These are phyloP conservation scores for Sphaerophoria rueppellii DNA, from an alignment of 2,888 invertebrate species.

Conservation along the genomic window DNA sequence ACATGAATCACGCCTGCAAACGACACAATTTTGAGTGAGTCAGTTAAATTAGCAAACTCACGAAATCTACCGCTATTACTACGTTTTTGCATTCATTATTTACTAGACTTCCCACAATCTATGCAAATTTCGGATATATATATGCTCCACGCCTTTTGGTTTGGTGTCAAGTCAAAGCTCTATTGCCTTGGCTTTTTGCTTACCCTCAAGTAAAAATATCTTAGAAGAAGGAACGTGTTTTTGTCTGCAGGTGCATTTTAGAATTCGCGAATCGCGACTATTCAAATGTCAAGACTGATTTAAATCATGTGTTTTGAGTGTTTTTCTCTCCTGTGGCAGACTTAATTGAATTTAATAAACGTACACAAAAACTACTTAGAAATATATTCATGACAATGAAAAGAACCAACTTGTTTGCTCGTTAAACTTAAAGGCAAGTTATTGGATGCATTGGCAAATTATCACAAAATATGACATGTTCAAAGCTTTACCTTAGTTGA, in stretches of 20 bases:
- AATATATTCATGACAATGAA: conserved; percentile 2
- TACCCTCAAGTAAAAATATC: not conserved
- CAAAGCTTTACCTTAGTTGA: no score
- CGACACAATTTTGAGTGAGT: not conserved
- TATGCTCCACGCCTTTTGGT: not conserved
- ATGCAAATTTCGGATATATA: conserved; percentile 1
- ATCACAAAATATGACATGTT: no score
- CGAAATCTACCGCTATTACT: conserved; percentile 22
- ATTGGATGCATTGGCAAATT: no score
- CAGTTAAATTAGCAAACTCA: not conserved
- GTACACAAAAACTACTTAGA: not conserved
- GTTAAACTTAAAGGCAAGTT: no score
- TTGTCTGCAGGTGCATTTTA: conserved; percentile 18
- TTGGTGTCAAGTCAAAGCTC: not conserved
- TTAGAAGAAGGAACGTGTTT: not conserved
- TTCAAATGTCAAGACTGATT: conserved; percentile 35
- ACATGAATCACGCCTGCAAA: conserved; percentile 8
- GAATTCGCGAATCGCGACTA: not conserved
- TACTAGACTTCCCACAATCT: not conserved
- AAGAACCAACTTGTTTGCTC: no score
- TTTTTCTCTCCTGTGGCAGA: not conserved
- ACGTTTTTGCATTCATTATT: conserved; percentile 15
- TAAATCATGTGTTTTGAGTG: not conserved
- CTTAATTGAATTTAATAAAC: conserved; percentile 6
- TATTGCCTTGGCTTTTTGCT: not conserved